phyloP scores from a whole-genome alignment of 2,888 invertebrate genomes.

The Serripes groenlandicus region DNA sequence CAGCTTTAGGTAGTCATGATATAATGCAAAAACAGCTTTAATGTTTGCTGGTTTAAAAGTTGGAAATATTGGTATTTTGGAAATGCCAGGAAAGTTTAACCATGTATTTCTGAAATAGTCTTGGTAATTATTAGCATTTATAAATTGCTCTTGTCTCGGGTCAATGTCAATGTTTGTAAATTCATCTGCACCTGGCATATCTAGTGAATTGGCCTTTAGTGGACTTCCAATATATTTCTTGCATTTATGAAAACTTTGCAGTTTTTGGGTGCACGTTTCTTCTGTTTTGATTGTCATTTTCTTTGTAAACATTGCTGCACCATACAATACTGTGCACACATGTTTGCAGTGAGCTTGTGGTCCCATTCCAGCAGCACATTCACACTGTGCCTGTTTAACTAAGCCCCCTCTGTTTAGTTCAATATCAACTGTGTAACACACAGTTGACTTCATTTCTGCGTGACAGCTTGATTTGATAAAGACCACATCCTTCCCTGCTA shows the following conservation, averaged over 20 bases:
- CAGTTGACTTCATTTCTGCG: neutral
- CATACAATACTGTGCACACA: neutral
- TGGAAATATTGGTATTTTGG: conserved; percentile 59
- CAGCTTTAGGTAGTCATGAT: conserved; percentile 58
- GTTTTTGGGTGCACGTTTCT: neutral
- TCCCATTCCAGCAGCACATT: neutral
- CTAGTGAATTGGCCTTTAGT: conserved; percentile 40
- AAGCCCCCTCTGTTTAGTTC: neutral
- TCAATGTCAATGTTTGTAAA: conserved; percentile 54
- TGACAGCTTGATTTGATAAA: neutral
- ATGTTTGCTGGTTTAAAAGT: conserved; percentile 57
- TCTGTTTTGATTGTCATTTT: neutral
- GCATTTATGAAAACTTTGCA: neutral
- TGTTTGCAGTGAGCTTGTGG: neutral
- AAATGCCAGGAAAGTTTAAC: too few species aligned
- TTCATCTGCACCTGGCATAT: conserved; percentile 53
- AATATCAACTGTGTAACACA: neutral
- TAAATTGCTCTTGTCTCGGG: conserved; percentile 46
- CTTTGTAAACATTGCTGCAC: neutral
- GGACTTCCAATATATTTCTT: conserved; percentile 46
- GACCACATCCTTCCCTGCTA: neutral
- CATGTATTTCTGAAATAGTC: conserved; percentile 57
- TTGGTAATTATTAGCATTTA: conserved; percentile 32
- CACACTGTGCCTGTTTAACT: neutral
- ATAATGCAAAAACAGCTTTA: conserved; percentile 47